These are phyloP conservation scores for Tetraneura akinire DNA, from an alignment of 1,140 invertebrate species.

Conservation along the genomic window DNA sequence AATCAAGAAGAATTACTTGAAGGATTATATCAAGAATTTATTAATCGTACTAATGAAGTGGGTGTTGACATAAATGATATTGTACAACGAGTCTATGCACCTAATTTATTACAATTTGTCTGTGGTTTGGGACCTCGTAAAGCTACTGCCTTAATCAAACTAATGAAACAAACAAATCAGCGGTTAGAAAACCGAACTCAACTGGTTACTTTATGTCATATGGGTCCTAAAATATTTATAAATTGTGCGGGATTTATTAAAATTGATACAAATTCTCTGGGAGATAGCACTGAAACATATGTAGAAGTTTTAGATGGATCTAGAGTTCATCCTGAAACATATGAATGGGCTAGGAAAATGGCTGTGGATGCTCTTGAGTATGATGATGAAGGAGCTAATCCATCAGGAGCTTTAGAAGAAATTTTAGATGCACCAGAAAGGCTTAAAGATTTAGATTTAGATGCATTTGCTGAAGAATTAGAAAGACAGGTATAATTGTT, in stretches of 20 bases:
- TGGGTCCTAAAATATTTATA: conserved; percentile 98
- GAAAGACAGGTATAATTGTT: conserved; percentile 73
- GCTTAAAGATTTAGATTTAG: conserved; percentile 94
- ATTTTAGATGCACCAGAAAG: conserved; percentile 94
- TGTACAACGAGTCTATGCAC: conserved; percentile 82
- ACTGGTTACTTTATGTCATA: conserved; percentile 89
- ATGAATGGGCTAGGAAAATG: conserved; percentile 99
- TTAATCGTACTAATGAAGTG: conserved; percentile 91
- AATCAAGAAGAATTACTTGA: conserved; percentile 83
- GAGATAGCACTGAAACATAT: conserved; percentile 90
- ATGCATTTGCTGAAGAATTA: conserved; percentile 97
- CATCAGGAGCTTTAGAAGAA: conserved; percentile 94
- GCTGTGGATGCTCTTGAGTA: conserved; percentile 98
- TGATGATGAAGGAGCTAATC: conserved; percentile 91
- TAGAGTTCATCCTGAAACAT: conserved; percentile 97
- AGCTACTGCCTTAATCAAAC: conserved; percentile 84
- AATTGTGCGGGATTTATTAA: conserved; percentile 99
- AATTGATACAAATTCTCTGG: conserved; percentile 93
- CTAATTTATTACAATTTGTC: conserved; percentile 94
- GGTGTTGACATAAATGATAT: conserved; percentile 97
- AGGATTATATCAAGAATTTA: conserved; percentile 87
- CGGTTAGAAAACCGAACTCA: conserved; percentile 93
- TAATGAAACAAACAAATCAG: conserved; percentile 90
- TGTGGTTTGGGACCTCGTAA: conserved; percentile 96
- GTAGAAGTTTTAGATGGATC: conserved; percentile 97